Evolutionary conservation across 2,888 invertebrate genomes (phyloP), one percentile per base, ranked within the genome.

Genomic region (Kryphioiulus occultus): DNA sequence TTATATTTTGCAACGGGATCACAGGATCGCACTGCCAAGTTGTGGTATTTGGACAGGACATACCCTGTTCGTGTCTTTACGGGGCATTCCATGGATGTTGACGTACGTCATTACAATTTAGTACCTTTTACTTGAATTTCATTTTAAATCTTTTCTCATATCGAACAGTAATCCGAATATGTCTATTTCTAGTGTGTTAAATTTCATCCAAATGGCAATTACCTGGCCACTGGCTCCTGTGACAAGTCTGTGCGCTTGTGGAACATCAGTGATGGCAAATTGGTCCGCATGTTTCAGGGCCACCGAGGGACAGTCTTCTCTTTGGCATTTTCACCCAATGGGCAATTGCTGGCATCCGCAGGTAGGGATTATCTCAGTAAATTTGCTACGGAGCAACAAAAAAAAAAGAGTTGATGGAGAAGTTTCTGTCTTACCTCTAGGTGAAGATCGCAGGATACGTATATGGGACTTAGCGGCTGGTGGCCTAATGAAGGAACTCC

Each of bases 151-250:
- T 39, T 39, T 86, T 53, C 30, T 30, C 35, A 87, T 44, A 17
- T 53, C 32, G 17, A 82, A 53, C 68, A 32, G n/a, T n/a, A 87
- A 59, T 89, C 87, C 90, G 35, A 9, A 5, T 82, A 88, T 85
- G 19, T 90, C 68, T 89, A 44, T 87, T 91, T 92, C 83, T 91
- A 96, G 95, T 94, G 95, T 91, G 94, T 96, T n/a, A 95, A 95
- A 90, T 98, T 98, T 93, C 98, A 98, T 93, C 97, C 98, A 0
- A 98, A 98, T 92, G 95, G 96, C 90, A 94, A 95, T 90, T 98
- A 98, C 92, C 91, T 98, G 90, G 97, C 97, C 59, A 96, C 97
- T 0, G 98, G 97, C 15, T 96, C 98, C 1, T 94, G 95, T n/a
- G 98, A 98, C 93, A 95, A 95, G 91, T 96, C 95, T 68, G 95